A percentile compares a stretch with the other conserved stretches of the same genome.
Evolutionary conservation across 2,797 vertebrate genomes (phyloP).

Genomic region (Coracias cyanogaster): DNA sequence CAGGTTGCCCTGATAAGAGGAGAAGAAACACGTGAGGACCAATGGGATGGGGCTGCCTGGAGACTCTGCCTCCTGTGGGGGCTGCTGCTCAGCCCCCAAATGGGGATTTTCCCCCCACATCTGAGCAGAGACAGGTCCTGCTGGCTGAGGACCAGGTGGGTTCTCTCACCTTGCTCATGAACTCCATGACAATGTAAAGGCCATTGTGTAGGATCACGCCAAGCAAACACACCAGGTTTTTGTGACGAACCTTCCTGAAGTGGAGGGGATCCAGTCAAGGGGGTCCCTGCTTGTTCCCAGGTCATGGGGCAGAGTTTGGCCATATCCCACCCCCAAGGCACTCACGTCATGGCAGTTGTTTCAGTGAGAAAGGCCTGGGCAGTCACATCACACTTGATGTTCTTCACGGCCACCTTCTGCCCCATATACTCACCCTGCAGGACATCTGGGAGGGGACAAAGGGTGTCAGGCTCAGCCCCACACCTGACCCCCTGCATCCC

Average conservation of each 20-base stretch:
- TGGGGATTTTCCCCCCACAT: neutral
- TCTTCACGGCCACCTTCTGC: constrained; percentile 93
- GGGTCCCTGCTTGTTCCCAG: fast-evolving
- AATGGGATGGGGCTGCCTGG: fast-evolving
- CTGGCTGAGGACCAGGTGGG: fast-evolving
- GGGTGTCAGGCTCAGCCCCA: neutral
- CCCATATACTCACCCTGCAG: constrained; percentile 88
- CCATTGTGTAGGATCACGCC: constrained; percentile 92
- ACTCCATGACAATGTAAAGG: constrained; percentile 92
- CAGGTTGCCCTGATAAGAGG: constrained; percentile 86
- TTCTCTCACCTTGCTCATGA: constrained; percentile 89
- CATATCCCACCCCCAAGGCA: fast-evolving
- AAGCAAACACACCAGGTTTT: constrained; percentile 88
- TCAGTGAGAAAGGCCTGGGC: constrained; percentile 91
- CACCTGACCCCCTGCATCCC: fast-evolving
- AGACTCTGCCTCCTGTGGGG: neutral
- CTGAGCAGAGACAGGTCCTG: fast-evolving
- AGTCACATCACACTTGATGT: constrained; percentile 91
- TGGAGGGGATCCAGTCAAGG: neutral
- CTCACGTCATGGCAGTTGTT: constrained; percentile 93
- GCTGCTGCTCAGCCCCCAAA: neutral
- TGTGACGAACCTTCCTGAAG: constrained; percentile 90
- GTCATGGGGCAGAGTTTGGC: neutral
- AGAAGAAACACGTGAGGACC: neutral
- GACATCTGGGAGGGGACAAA: constrained; percentile 76